Evolutionary conservation across 1,140 invertebrate species (phyloP), one percentile per base, ranked within the genome.

Genomic region (Plectrocnemia conspersa): DNA sequence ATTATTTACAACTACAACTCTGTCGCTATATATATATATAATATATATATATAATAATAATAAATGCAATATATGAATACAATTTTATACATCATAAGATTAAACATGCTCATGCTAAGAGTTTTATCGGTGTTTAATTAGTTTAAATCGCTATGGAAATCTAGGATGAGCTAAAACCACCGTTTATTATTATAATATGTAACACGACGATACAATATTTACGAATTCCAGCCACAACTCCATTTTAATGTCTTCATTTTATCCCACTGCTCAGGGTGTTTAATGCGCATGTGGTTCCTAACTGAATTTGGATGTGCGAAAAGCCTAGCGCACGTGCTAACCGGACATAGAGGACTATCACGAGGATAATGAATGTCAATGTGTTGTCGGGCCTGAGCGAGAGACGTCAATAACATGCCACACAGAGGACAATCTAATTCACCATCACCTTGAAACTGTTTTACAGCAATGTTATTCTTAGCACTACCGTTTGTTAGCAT

Each of bases 231-330:
- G 21, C 78, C 78, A 63, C 77, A 78, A 59, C 82, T 84, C 78
- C 86, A 88, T 61, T 86, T 85, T 54, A 89, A 79, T 27, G 83
- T 83, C 71, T 89, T 89, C 79, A 89, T 89, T 64, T 82, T 80
- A 61, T 85, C 82, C 86, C 86, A 89, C 64, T 88, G 82, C 54
- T 80, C 70, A 1, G 83, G 78, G 70, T 89, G 88, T 70, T 89
- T 89, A 56, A 84, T 79, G 55, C 86, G 76, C 86, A 89, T 89
- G 69, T 89, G 86, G 69, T 89, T 90, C 56, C 86, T 78, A 24
- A 89, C 86, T 29, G 85, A 88, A 70, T 89, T 90, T 4, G 86
- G 86, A 71, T 90, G 86, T 29, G 83, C 79, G 69, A 89, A 89
- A 52, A 78, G 79, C 58, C 85, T 79, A 27, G 82, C 80, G 67